These are phyloP conservation scores for Galendromus occidentalis DNA, from an alignment of 1,140 invertebrate species.

Conservation along the genomic window DNA sequence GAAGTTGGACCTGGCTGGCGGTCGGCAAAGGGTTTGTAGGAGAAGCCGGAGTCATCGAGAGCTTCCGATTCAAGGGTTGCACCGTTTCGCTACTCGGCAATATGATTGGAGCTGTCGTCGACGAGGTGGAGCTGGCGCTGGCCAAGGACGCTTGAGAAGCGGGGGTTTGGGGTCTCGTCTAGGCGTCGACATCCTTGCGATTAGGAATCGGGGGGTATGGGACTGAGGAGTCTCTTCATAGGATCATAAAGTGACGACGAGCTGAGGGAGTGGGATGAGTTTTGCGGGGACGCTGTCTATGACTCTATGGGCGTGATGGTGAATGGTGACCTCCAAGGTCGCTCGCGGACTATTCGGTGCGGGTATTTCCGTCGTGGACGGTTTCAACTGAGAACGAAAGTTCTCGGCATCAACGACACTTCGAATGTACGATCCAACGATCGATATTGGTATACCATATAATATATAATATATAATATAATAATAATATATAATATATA, in stretches of 20 bases:
- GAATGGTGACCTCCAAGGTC: background rate
- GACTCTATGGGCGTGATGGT: background rate
- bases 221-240: background rate
- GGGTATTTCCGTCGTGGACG: background rate
- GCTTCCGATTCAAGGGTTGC: background rate
- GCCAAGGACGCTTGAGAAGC: background rate
- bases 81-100: background rate
- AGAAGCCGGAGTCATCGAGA: background rate
- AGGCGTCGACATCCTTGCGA: conserved; percentile 1
- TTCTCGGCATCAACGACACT: no score
- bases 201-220: background rate
- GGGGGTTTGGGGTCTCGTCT: background rate
- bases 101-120: background rate
- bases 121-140: background rate
- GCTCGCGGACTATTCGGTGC: background rate
- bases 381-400: no score
- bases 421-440: no score
- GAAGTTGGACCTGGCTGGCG: background rate
- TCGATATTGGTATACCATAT: no score
- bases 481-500: no score
- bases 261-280: background rate
- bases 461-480: no score
- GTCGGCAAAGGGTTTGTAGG: background rate
- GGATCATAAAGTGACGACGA: conserved; percentile 4
- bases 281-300: background rate